Percentiles rank a stretch among this genome's conserved stretches.
These are phyloP conservation scores for Euzetes globulus DNA, from an alignment of 2,888 invertebrate genomes.

Conservation along the genomic window DNA sequence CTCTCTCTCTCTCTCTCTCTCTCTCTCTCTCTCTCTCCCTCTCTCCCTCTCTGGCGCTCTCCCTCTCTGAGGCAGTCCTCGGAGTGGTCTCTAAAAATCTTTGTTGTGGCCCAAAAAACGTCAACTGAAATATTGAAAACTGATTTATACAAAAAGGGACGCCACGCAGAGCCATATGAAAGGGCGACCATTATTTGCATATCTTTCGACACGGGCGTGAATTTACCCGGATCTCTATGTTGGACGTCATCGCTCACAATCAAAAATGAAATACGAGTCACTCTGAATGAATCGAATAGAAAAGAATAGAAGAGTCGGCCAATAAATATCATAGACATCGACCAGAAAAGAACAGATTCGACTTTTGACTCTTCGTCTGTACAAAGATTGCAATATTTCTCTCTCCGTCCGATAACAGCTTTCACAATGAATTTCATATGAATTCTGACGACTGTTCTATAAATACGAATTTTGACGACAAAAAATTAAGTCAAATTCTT, in stretches of 20 bases:
- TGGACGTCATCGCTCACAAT: slow-evolving; percentile 1
- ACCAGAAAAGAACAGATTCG: neutral
- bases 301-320: neutral
- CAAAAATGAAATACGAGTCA: slow-evolving; percentile 26
- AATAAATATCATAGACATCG: neutral
- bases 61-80: slow-evolving; percentile 4
- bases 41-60: slow-evolving; percentile 26
- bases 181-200: slow-evolving; percentile 17
- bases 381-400: too few relatives aligned
- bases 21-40: neutral
- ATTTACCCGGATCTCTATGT: slow-evolving; percentile 1
- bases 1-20: slow-evolving; percentile 18
- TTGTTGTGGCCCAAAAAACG: neutral
- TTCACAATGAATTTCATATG: too few relatives aligned
- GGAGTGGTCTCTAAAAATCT: neutral
- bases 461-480: too few relatives aligned
- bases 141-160: slow-evolving; percentile 1
- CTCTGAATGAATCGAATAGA: neutral
- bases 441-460: too few relatives aligned
- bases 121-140: slow-evolving; percentile 9
- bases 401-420: too few relatives aligned
- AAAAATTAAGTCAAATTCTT: too few relatives aligned
- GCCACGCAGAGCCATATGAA: slow-evolving; percentile 18
- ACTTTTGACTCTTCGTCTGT: too few relatives aligned
- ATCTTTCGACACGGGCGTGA: slow-evolving; percentile 27